Evolutionary conservation across 2,113 vertebrate genomes (phyloP), one percentile per base, ranked within the genome.

Genomic region (Triplophysa siluroides): DNA sequence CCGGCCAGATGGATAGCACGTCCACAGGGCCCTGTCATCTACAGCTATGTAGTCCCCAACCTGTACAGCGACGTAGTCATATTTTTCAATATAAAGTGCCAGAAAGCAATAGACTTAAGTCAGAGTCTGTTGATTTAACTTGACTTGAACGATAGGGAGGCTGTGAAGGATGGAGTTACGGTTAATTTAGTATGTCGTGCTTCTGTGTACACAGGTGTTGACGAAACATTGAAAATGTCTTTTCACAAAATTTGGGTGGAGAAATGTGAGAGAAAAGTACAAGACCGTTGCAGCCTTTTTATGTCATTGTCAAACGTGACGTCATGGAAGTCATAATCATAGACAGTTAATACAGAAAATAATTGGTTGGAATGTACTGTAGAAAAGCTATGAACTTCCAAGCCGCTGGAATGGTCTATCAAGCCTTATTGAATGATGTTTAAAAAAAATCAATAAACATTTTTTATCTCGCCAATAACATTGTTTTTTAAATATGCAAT

Each of bases 401-500:
- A 18, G 50, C 13, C 16, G 4, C 12, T 14, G 14, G 14, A 10
- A 58, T 21, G 16, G 16, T 54, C 16, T 7, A 54, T 18, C 14
- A 18, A 18, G 50, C 18, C 14, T 7, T 19, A 18, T 54, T 76
- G 52, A 71, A 47, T 58, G 19, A 33, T 2, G 8, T 23, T 23
- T 0, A 11, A 41, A 81, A 81, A 79, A 68, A 78, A 50, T 78
- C 78, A 83, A 83, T n/a, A 54, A 75, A 65, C 81, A 54, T 85
- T 92, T 87, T 86, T 89, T 86, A 89, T 90, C 88, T 83, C 79
- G 78, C 50, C 78, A 92, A 88, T 88, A 89, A 89, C 74, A 81
- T 86, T 86, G 88, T 86, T 41, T 73, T 88, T 86, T 93, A 92
- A 93, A 92, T 92, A 90, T 90, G 85, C 92, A 87, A 92, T 94